Base-by-base conservation (phyloP, 2,797 vertebrate species). In the Dromococcyx pavoninus region DNA sequence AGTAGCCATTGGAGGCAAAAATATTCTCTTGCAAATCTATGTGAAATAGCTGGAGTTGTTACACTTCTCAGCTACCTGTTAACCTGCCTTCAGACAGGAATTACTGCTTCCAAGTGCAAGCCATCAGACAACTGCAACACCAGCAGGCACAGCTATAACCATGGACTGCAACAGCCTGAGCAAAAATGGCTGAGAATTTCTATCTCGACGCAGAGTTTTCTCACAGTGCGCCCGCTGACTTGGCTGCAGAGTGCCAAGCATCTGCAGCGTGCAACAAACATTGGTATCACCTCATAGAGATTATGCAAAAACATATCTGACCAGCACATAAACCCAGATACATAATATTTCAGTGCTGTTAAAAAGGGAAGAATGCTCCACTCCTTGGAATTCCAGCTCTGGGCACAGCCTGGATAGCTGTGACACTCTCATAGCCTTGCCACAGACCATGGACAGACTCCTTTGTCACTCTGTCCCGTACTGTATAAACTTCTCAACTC, bases 191-290 rank as follows among this genome's bases (percentile, higher is more conserved):
- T 69, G 62, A 67, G 66, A 82, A 85, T 17, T 35, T 44, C 37
- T 9, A 32, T 6, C 21, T 75, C 17, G 64, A 43, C 3, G 5
- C 21, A 69, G 28, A 25, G 6, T 6, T 33, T 66, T 43, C 50
- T 24, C 35, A 5, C 1, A 2, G 33, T 33, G 44, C 7, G 32
- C 4, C 1, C 0, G 0, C 14, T 56, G 74, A n/a, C 11, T 35
- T 41, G 43, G 48, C 44, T 69, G 69, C n/a, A 46, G 33, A 35
- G 8, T 28, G 21, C 41, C 56, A 57, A 73, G 46, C 16, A 61
- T 18, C 32, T 7, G 2, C 0, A 2, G 8, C 0, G 0, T 2
- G 5, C 1, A 0, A 46, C n/a, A 77, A 24, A 13, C 32, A 60
- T 73, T 53, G n/a, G 2, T 10, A 46, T 48, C 44, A 77, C 9